Base-by-base conservation (phyloP, 2,888 invertebrate species). In the Eristalis intricaria region DNA sequence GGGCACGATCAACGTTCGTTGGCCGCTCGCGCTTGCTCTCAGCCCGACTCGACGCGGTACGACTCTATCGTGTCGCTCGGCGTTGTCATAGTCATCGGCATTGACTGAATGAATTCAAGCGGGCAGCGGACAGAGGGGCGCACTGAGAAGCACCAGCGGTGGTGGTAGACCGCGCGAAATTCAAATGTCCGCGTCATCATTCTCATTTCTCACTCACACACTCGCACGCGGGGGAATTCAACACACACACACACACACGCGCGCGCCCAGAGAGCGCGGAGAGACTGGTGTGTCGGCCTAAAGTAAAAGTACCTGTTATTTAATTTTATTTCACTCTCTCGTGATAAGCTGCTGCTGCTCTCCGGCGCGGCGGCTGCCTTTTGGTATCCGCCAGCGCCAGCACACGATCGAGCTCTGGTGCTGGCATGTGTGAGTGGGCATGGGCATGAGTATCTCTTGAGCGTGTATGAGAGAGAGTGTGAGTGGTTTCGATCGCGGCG, bases 221-320 rank as follows among this genome's bases (percentile, higher is more conserved):
- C 56, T 40, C 68, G 38, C 73, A 43, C 50, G 64, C 69, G 79
- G 74, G 84, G 58, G 79, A 80, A 84, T 87, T 87, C 84, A 87
- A 29, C 64, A 68, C 84, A 79, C 79, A 68, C 79, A 78, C 56
- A 32, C 64, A 71, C 65, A 74, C 38, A 13, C 10, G 50, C 43
- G 43, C 56, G 38, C 29, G 19, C 60, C 0, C 22, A 4, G 22
- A 23, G 60, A 60, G 26, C 60, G 23, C 60, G 15, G 69, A 23
- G 7, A 68, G 23, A 43, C 76, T 76, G 40, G 61, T 65, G 73
- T 66, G 60, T 65, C 50, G 73, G 73, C 40, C 83, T 87, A 88
- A 84, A 88, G 88, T 88, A 88, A 88, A 88, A 88, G 88, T 88
- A 88, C 88, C 88, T 88, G 88, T 88, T 88, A 88, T 77, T 84